Percentiles rank a stretch among this genome's conserved stretches.
These are phyloP conservation scores for Pediacus dermestoides DNA, from an alignment of 2,888 invertebrate species.

Conservation along the genomic window DNA sequence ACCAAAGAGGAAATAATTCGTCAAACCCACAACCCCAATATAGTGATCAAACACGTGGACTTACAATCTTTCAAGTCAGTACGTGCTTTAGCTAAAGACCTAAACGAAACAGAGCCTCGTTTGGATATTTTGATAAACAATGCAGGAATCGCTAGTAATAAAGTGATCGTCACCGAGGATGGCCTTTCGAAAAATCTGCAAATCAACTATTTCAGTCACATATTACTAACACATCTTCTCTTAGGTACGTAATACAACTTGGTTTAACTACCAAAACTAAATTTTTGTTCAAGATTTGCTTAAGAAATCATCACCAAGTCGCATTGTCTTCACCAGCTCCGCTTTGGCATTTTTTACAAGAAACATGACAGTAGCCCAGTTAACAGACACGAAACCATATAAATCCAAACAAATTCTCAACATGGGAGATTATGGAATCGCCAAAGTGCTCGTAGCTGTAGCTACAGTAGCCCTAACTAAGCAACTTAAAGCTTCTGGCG, in stretches of 20 bases:
- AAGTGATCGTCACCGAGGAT: slow-evolving; percentile 56
- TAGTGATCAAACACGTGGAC: slow-evolving; percentile 50
- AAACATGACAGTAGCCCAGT: background rate
- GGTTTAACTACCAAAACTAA: too few species aligned
- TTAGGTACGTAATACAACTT: too few species aligned
- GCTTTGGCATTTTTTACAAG: background rate
- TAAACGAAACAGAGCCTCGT: slow-evolving; percentile 53
- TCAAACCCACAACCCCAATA: slow-evolving; percentile 37
- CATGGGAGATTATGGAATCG: slow-evolving; percentile 9
- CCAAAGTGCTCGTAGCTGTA: slow-evolving; percentile 23
- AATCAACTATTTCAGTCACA: slow-evolving; percentile 67
- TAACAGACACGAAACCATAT: background rate
- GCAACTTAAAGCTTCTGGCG: slow-evolving; percentile 18
- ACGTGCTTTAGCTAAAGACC: slow-evolving; percentile 59
- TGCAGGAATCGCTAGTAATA: slow-evolving; percentile 54
- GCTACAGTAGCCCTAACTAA: slow-evolving; percentile 24
- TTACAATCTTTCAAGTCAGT: slow-evolving; percentile 53
- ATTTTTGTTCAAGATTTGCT: too few species aligned
- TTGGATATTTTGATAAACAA: slow-evolving; percentile 63
- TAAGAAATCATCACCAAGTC: slow-evolving; percentile 20
- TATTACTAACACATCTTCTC: slow-evolving; percentile 64
- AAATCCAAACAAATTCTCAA: too few species aligned
- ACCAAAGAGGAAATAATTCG: slow-evolving; percentile 34
- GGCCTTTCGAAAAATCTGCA: slow-evolving; percentile 62
- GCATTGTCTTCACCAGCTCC: slow-evolving; percentile 15